Evolutionary conservation across 92 coral and sea anemone genomes (phyloP).

Genomic region (Isaurus tuberculatus): DNA sequence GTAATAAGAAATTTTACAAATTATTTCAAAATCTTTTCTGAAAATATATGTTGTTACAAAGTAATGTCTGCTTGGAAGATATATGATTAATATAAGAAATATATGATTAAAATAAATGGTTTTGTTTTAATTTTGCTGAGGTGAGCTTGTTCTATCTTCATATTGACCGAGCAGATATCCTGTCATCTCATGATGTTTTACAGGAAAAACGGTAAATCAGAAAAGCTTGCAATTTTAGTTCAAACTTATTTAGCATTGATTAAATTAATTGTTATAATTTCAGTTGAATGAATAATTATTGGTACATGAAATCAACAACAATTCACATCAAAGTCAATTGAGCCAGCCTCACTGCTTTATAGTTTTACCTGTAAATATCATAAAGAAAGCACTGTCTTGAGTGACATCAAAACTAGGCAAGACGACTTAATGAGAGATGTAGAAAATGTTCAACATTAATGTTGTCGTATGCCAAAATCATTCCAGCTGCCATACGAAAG

Average conservation of each 20-base stretch:
- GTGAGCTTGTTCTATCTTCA: neutral
- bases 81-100: neutral
- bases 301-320: neutral
- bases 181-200: neutral
- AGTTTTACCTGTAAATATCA: neutral
- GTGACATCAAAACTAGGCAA: neutral
- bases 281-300: neutral
- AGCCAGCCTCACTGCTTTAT: neutral
- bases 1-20: neutral
- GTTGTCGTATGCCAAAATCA: conserved; percentile 27
- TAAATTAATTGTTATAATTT: neutral
- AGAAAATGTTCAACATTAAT: conserved; percentile 1
- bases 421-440: neutral
- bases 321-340: neutral
- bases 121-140: neutral
- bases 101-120: neutral
- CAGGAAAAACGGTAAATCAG: neutral
- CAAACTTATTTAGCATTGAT: neutral
- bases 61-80: neutral
- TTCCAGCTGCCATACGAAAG: conserved; percentile 36
- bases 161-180: neutral
- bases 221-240: neutral
- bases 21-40: neutral
- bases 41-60: conserved; percentile 3
- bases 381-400: neutral